Conservation (phyloP, 1,140 invertebrate species). For the Lamellibrachia luymesi region DNA sequence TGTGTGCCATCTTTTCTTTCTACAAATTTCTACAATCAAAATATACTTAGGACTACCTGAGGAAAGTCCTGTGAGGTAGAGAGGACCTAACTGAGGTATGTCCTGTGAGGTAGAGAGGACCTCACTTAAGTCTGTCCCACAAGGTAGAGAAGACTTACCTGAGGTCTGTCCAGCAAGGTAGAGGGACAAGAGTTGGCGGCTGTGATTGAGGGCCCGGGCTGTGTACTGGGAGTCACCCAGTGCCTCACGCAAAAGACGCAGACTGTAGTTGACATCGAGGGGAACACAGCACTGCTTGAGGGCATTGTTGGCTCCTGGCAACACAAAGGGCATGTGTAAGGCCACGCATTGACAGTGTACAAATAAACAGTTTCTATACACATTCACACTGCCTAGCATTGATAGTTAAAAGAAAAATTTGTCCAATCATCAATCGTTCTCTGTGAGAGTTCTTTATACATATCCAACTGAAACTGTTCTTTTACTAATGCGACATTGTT, state of each 20-base stretch:
- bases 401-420: too few relatives aligned
- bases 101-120: slow-evolving; percentile 14
- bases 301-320: slow-evolving; percentile 37
- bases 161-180: slow-evolving; percentile 53
- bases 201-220: slow-evolving; percentile 48
- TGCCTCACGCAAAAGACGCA: slow-evolving; percentile 39
- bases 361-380: not conserved
- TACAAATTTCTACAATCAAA: too few relatives aligned
- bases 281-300: slow-evolving; percentile 48
- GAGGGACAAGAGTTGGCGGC: slow-evolving; percentile 48
- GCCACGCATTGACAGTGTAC: not conserved
- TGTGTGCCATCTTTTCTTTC: too few relatives aligned
- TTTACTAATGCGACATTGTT: too few relatives aligned
- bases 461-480: too few relatives aligned
- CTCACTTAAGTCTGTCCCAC: not conserved
- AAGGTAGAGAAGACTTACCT: slow-evolving; percentile 33
- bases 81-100: not conserved
- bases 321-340: not conserved
- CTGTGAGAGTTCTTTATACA: too few relatives aligned
- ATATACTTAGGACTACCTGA: not conserved
- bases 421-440: too few relatives aligned
- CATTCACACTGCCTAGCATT: not conserved
- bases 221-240: slow-evolving; percentile 49
- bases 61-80: not conserved
- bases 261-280: slow-evolving; percentile 44